Evolutionary conservation across 1,140 invertebrate species (phyloP).

Genomic region (Drosophila erecta): DNA sequence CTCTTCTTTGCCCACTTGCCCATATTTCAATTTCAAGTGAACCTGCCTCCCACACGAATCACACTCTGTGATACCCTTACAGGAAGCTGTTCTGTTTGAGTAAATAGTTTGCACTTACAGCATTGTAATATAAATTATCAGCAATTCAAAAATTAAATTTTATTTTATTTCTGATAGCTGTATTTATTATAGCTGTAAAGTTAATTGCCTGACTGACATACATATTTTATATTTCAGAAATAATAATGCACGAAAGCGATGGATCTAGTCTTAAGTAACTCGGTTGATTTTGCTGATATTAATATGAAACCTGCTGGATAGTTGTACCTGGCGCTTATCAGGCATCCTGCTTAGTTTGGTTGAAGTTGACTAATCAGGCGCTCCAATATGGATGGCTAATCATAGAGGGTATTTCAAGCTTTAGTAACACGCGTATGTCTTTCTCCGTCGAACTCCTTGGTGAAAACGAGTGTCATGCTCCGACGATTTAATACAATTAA

Average conservation of each 20-base stretch:
- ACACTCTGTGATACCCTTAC: constrained; percentile 5
- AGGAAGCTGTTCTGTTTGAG: neutral
- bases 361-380: neutral
- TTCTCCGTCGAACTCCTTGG: constrained; percentile 10
- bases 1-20: constrained; percentile 59
- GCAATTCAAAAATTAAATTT: no score
- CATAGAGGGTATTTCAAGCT: neutral
- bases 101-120: no score
- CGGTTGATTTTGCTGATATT: no score
- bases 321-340: neutral
- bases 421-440: neutral
- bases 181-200: no score
- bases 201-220: no score
- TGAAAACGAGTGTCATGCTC: constrained; percentile 53
- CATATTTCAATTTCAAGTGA: constrained; percentile 63
- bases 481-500: constrained; percentile 80
- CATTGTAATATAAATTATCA: neutral
- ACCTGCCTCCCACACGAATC: constrained; percentile 5
- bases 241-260: no score
- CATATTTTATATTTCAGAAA: neutral
- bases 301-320: neutral
- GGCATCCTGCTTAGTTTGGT: neutral
- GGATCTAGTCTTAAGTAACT: no score
- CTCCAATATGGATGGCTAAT: no score
- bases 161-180: no score